Evolutionary conservation across 2,888 invertebrate genomes (phyloP).

Genomic region (Carcina quercana): DNA sequence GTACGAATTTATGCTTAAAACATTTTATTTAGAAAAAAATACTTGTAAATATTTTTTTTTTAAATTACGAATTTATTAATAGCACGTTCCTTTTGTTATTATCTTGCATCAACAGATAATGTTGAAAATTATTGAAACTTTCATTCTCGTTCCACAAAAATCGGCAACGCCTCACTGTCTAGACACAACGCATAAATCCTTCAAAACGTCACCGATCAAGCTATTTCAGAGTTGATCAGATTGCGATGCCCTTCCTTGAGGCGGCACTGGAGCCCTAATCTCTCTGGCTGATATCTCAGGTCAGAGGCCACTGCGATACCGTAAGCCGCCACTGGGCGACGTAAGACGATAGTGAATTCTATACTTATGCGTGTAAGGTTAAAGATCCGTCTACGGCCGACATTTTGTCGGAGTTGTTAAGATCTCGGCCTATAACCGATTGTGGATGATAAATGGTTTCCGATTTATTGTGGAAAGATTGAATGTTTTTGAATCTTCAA

Average conservation of each 20-base stretch:
- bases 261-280: slow-evolving; percentile 48
- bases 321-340: too few relatives aligned
- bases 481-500: slow-evolving; percentile 6
- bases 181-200: not conserved
- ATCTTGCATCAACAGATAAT: too few relatives aligned
- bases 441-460: slow-evolving; percentile 54
- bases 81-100: too few relatives aligned
- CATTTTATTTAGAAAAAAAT: too few relatives aligned
- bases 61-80: too few relatives aligned
- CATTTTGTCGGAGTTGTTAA: slow-evolving; percentile 4
- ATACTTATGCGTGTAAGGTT: slow-evolving; percentile 27
- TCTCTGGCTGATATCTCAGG: slow-evolving; percentile 48
- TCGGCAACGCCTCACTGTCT: too few relatives aligned
- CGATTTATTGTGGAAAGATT: slow-evolving; percentile 28
- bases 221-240: too few relatives aligned
- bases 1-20: too few relatives aligned
- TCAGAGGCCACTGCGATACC: slow-evolving; percentile 60
- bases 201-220: slow-evolving; percentile 13
- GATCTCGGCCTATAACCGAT: slow-evolving; percentile 44
- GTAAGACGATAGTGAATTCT: slow-evolving; percentile 28
- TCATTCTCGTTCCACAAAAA: too few relatives aligned
- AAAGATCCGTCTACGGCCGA: slow-evolving; percentile 11
- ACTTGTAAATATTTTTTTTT: too few relatives aligned
- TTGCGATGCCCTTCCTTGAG: too few relatives aligned
- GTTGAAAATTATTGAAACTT: too few relatives aligned